Evolutionary conservation across 2,888 invertebrate genomes (phyloP).

Genomic region (Andrena dorsata): DNA sequence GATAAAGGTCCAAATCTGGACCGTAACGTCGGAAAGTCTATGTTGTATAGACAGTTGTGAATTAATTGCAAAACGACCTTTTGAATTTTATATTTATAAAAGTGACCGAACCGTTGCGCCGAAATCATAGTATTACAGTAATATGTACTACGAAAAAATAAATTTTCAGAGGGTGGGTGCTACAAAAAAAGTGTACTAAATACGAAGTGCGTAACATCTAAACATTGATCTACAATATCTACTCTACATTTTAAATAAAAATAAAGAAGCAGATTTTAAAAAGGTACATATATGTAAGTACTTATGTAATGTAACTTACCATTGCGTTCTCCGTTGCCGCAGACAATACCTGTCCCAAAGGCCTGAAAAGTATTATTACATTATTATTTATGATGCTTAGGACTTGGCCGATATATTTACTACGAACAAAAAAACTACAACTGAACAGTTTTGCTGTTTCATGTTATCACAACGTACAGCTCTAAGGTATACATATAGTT

Average conservation of each 20-base stretch:
- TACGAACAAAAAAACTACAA: not conserved
- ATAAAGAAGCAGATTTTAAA: no score
- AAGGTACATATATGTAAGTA: conserved; percentile 9
- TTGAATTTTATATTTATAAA: no score
- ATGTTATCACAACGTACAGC: not conserved
- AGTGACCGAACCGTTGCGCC: no score
- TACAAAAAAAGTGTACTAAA: not conserved
- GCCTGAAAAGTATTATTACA: conserved; percentile 72
- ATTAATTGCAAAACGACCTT: no score
- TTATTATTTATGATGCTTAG: conserved; percentile 10
- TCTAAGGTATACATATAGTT: no score
- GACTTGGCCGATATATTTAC: conserved; percentile 4
- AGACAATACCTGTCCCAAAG: conserved; percentile 73
- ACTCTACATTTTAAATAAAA: conserved; percentile 20
- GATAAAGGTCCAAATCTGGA: no score
- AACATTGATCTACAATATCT: conserved; percentile 5
- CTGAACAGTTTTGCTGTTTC: not conserved
- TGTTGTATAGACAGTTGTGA: no score
- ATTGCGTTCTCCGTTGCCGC: conserved; percentile 74
- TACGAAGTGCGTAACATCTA: not conserved
- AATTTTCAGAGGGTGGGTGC: no score
- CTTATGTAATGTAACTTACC: conserved; percentile 71
- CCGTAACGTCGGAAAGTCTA: no score
- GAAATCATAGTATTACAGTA: no score
- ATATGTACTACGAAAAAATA: not conserved